Percentiles rank a stretch among this genome's conserved stretches.
These are phyloP conservation scores for Tethya wilhelma DNA, from an alignment of 37 sponge, comb jelly and placozoan species.

Conservation along the genomic window DNA sequence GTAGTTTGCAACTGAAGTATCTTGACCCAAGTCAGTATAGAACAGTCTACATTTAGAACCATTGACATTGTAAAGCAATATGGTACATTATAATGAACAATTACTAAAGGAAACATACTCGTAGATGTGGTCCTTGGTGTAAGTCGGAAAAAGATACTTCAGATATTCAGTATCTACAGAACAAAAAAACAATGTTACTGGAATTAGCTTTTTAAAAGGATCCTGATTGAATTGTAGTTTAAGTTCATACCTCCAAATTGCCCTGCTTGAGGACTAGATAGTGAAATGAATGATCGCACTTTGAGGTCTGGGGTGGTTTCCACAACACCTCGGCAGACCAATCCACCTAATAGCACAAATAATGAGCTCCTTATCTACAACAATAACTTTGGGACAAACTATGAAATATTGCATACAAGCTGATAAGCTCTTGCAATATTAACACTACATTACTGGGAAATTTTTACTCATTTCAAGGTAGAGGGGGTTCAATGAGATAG, in stretches of 20 bases:
- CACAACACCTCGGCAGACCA: conserved; percentile 76
- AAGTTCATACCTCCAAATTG: conserved; percentile 86
- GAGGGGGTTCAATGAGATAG: not conserved
- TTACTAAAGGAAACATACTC: conserved; percentile 32
- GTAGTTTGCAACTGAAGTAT: conserved; percentile 67
- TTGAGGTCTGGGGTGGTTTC: conserved; percentile 78
- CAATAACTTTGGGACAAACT: not conserved
- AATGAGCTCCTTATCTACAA: not conserved
- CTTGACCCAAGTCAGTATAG: conserved; percentile 55
- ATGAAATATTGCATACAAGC: not conserved
- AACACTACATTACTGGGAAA: not conserved
- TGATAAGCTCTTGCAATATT: not conserved
- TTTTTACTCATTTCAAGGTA: not conserved
- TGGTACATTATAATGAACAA: not conserved
- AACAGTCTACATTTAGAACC: conserved; percentile 45
- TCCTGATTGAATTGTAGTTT: not conserved
- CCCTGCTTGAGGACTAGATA: conserved; percentile 85
- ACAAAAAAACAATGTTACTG: not conserved
- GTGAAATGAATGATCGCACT: conserved; percentile 78
- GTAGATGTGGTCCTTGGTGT: conserved; percentile 60
- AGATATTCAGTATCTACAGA: conserved; percentile 70
- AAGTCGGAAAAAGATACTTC: conserved; percentile 59
- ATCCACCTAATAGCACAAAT: too few relatives aligned
- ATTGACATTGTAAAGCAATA: not conserved
- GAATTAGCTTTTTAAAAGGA: not conserved